Evolutionary conservation across 92 coral and sea anemone genomes (phyloP).

Genomic region (Siderastrea siderea): DNA sequence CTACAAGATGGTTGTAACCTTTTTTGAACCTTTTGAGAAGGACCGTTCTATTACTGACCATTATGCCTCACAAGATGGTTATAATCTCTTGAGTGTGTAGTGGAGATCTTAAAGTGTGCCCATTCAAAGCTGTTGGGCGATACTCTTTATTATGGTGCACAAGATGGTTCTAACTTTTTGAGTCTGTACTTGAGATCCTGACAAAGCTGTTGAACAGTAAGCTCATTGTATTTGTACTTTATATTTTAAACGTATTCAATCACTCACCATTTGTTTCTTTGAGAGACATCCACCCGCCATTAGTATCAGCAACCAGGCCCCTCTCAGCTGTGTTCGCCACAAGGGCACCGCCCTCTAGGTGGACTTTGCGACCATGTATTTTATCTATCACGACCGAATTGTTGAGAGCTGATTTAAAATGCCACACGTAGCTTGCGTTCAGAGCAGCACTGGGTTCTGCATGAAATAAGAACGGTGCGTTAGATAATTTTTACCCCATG

Average conservation of each 20-base stretch:
- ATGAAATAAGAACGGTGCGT: background rate
- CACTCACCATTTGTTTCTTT: conserved; percentile 84
- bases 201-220: no score
- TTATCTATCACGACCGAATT: conserved; percentile 61
- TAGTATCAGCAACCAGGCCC: conserved; percentile 78
- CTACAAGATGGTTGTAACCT: no score
- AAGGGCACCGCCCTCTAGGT: conserved; percentile 72
- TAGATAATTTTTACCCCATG: background rate
- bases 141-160: no score
- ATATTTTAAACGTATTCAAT: background rate
- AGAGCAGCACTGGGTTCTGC: conserved; percentile 48
- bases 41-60: no score
- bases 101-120: no score
- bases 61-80: no score
- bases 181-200: no score
- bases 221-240: no score
- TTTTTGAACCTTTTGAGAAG: no score
- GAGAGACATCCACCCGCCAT: conserved; percentile 76
- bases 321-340: conserved; percentile 65
- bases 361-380: conserved; percentile 60
- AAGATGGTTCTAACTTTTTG: no score
- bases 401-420: conserved; percentile 62
- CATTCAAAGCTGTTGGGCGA: no score
- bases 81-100: no score
- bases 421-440: conserved; percentile 76